Evolutionary conservation across 2,797 vertebrate species (phyloP), one percentile per base, ranked within the genome.

Genomic region (Gobionotothen gibberifrons): DNA sequence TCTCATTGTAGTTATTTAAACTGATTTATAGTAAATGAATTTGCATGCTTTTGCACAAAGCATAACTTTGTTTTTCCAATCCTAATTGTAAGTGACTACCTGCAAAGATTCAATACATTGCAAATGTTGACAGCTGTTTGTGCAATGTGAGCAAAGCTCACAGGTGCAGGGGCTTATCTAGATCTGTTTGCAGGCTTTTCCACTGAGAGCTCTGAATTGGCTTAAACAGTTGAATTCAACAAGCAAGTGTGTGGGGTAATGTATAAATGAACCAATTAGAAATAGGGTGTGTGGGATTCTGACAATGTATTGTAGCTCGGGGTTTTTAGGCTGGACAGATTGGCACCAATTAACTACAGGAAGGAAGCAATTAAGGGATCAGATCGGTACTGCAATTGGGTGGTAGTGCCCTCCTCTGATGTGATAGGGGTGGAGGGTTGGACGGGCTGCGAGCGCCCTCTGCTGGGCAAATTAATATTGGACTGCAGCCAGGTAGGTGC

Each of bases 301-400:
- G 36, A 40, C 13, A 49, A 2, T 17, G 29, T 14, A 29, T 16
- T 29, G 44, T 8, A 36, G 39, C 39, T 70, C 19, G 0, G 10
- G 1, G 12, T 29, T 63, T 74, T 47, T 10, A 78, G 19, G 55
- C 71, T 36, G 79, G 71, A 63, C 51, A 78, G 73, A 85, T 85
- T 85, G 87, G 72, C 77, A 83, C 68, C 83, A 89, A 87, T 90
- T 89, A 89, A 85, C 69, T 47, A 21, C 78, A 85, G 88, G 84
- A 88, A 89, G 88, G 82, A 88, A 85, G 82, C 78, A 90, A 88
- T 92, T 89, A 88, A 87, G 73, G 76, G 70, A 76, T 85, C 69
- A 82, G 78, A 81, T 72, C 63, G 64, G 63, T 39, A 65, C 60
- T 17, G 70, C 79, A 73, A 72, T 72, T 69, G 54, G 54, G 80